Base-by-base conservation (phyloP, 2,113 vertebrate genomes). In the Picathartes gymnocephalus region DNA sequence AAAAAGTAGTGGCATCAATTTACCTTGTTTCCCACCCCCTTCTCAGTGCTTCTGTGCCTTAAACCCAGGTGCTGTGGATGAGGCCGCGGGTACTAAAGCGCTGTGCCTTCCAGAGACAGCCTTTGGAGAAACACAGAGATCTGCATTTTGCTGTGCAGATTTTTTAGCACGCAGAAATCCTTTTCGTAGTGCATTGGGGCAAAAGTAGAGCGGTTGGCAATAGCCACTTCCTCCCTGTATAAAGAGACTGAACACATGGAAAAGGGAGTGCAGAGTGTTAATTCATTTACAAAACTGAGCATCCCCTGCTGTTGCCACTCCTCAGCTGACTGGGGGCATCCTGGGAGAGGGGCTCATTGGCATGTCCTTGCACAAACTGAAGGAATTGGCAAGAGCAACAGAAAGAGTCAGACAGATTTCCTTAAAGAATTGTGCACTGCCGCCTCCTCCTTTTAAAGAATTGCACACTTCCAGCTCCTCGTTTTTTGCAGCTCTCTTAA, bases 51-150 rank as follows among this genome's bases (percentile, higher is more conserved):
- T 78, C 22, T 47, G 15, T 60, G 15, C 28, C 28, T 28, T 33
- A 25, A 68, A 39, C 3, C 11, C 31, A 9, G 21, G 33, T 42
- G 33, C 8, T 42, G 21, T 6, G 8, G 18, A 15, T 42, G 69
- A 66, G 51, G 40, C 15, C 30, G 7, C 1, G 22, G 37, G 33
- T n/a, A 12, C 19, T 21, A 7, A 35, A 19, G n/a, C 3, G 0
- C 30, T 37, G 16, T 40, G 33, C 71, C 14, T 79, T 35, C 40
- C 76, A 50, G 56, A 62, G 25, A 10, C 11, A 71, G 51, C 25
- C 53, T 45, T 23, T 25, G 31, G 51, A 56, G 48, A 71, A 50
- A n/a, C 5, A 2, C 12, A 14, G 56, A 64, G 17, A 30, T 71
- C 44, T 72, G 47, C 40, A 18, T 71, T 88, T 68, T 58, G 31